Base-by-base conservation (phyloP, 2,888 invertebrate species). In the Sarcophaga variegata region DNA sequence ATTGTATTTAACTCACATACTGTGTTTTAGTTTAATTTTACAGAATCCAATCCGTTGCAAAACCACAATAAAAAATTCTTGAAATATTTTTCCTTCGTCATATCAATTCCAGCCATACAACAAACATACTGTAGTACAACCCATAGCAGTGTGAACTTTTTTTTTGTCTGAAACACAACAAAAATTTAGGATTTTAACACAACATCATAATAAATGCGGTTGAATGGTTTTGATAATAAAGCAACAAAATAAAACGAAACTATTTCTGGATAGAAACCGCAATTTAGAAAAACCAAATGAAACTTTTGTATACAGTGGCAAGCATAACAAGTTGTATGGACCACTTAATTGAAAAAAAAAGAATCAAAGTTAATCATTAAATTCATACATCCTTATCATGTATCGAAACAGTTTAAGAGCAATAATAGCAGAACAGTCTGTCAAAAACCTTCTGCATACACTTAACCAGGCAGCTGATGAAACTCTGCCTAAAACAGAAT, bases 151-250 rank as follows among this genome's bases (percentile, higher is more conserved):
- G 8, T 11, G 22, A 49, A 69, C 22, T n/a, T 14, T 54, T 54
- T 25, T 14, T 69, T 20, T 22, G 69, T 54, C 22, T 6, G 25
- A 54, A 5, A 25, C 6, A 25, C 70, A 70, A 25, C 12, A 70
- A 54, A 54, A 10, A 17, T 49, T 8, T n/a, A 54, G 17, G 17
- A 14, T 54, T 14, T 17, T 67, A 10, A 27, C 47, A 49, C 54
- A 59, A 37, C 27, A 71, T 71, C 59, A n/a, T 71, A 71, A 60
- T 60, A n/a, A 59, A 59, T 71, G 71, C 11, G 71, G 71, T 71
- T 49, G 49, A 4, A 20, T 69, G 47, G 22, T 59, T 71, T 71
- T 59, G 59, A 71, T 59, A 27, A 27, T 71, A 59, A 20, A 54
- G 12, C 25, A 71, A 59, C n/a, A 71, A 20, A 20, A 62, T 20